Evolutionary conservation across 2,888 invertebrate genomes (phyloP).

Genomic region (Drosophila falleni): DNA sequence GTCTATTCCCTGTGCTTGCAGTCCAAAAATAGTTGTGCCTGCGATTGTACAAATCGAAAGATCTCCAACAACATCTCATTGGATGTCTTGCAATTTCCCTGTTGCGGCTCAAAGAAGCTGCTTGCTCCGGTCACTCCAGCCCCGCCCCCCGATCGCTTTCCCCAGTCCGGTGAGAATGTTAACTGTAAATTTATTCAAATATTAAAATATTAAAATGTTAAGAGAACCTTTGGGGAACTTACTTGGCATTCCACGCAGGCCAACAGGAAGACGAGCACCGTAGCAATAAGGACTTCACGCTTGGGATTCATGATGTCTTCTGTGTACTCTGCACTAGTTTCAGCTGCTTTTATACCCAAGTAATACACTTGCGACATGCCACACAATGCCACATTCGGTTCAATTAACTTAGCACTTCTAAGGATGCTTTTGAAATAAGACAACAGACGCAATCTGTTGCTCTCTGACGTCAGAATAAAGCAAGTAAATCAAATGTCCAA

Average conservation of each 20-base stretch:
- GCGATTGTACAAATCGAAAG: constrained; percentile 83
- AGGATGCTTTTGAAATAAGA: constrained; percentile 34
- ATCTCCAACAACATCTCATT: constrained; percentile 84
- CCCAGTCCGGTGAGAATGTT: constrained; percentile 84
- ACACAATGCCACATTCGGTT: neutral
- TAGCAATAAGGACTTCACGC: constrained; percentile 71
- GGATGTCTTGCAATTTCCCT: constrained; percentile 81
- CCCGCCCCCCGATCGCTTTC: constrained; percentile 76
- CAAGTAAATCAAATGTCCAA: neutral
- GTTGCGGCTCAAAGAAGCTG: constrained; percentile 75
- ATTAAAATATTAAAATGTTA: neutral
- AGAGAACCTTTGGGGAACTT: neutral
- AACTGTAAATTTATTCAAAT: constrained; percentile 50
- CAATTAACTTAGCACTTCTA: constrained; percentile 61
- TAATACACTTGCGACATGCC: neutral
- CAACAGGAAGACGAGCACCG: constrained; percentile 68
- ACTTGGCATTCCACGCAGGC: constrained; percentile 78
- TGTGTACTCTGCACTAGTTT: constrained; percentile 7
- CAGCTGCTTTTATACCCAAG: constrained; percentile 53
- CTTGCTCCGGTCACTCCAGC: constrained; percentile 45
- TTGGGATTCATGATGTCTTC: constrained; percentile 74
- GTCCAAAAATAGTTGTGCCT: constrained; percentile 82
- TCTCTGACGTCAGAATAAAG: constrained; percentile 25
- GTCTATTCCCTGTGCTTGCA: constrained; percentile 82
- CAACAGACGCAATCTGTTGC: neutral